Percentiles rank a stretch among this genome's conserved stretches.
Evolutionary conservation across 2,888 invertebrate species (phyloP).

Genomic region (Neoaliturus tenellus): DNA sequence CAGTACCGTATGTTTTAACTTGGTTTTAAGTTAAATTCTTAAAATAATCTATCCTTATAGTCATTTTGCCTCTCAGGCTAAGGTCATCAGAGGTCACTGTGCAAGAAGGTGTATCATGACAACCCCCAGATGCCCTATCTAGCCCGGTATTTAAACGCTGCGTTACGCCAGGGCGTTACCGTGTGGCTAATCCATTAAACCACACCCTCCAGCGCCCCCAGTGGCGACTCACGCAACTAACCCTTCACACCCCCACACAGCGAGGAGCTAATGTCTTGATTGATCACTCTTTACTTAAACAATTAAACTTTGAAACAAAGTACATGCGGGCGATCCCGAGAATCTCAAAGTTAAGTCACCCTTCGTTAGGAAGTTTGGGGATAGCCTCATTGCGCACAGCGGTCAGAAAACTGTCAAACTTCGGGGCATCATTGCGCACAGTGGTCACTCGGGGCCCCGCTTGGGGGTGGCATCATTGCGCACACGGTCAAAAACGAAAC

Average conservation of each 20-base stretch:
- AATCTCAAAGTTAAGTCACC: background rate
- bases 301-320: conserved; percentile 5
- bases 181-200: conserved; percentile 28
- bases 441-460: too few relatives aligned
- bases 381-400: too few relatives aligned
- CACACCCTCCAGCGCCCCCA: background rate
- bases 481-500: too few relatives aligned
- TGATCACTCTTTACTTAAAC: conserved; percentile 27
- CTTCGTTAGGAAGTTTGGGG: background rate
- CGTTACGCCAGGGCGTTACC: conserved; percentile 22
- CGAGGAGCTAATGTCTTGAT: conserved; percentile 5
- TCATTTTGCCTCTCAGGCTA: too few relatives aligned
- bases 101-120: too few relatives aligned
- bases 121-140: background rate
- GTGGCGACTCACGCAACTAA: background rate
- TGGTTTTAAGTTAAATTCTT: too few relatives aligned
- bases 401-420: too few relatives aligned
- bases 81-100: too few relatives aligned
- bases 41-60: too few relatives aligned
- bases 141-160: conserved; percentile 4
- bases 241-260: background rate
- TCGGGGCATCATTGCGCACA: too few relatives aligned
- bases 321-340: background rate
- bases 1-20: too few relatives aligned
- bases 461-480: too few relatives aligned